Evolutionary conservation across 2,113 vertebrate species (phyloP).

Genomic region (Phoenicopterus ruber): DNA sequence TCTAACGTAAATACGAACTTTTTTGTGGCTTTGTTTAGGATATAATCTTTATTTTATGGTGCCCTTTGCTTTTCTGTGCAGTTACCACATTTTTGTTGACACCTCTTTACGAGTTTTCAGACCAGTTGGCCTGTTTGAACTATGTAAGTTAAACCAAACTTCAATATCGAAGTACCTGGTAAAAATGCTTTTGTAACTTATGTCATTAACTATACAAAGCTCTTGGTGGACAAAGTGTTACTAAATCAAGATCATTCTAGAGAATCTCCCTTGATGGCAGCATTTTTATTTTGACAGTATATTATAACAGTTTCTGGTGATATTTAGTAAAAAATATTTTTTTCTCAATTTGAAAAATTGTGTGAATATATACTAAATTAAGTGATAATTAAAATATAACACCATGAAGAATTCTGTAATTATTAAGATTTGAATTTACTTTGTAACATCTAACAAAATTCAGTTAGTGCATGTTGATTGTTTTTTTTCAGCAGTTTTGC

Average conservation of each 20-base stretch:
- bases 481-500: conserved; percentile 17
- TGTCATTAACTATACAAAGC: neutral
- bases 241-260: neutral
- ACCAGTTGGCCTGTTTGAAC: neutral
- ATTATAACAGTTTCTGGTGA: neutral
- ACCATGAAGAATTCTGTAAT: neutral
- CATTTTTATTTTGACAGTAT: neutral
- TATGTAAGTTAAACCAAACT: neutral
- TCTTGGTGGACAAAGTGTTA: neutral
- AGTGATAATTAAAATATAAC: neutral
- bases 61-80: neutral
- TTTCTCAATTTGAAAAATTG: neutral
- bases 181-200: neutral
- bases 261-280: neutral
- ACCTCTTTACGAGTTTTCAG: neutral
- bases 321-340: neutral
- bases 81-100: neutral
- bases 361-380: neutral
- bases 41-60: neutral
- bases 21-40: neutral
- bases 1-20: neutral
- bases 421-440: neutral
- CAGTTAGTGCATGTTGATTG: neutral
- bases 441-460: neutral
- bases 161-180: neutral